Evolutionary conservation across 2,797 vertebrate species (phyloP).

Genomic region (Coregonus sp.): DNA sequence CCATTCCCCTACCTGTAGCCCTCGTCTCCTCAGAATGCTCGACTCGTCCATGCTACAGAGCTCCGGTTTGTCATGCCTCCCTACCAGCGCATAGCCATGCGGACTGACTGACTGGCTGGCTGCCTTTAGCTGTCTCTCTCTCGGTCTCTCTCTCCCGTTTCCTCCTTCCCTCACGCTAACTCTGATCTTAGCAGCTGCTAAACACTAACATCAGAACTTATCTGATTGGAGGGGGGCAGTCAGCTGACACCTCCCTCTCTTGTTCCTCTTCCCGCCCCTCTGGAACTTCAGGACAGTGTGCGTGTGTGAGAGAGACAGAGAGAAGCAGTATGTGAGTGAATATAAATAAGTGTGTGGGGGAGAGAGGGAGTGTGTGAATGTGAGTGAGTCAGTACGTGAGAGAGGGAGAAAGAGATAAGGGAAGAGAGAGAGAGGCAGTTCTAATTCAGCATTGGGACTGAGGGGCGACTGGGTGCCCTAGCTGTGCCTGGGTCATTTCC

Average conservation of each 20-base stretch:
- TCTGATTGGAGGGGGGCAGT: constrained; percentile 88
- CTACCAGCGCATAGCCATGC: constrained; percentile 80
- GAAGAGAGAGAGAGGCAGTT: constrained; percentile 36
- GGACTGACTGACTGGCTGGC: constrained; percentile 68
- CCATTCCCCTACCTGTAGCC: constrained; percentile 88
- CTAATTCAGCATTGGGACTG: constrained; percentile 61
- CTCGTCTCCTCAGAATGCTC: constrained; percentile 90
- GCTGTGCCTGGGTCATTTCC: constrained; percentile 56
- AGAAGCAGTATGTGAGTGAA: constrained; percentile 27
- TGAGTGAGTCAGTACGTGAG: constrained; percentile 19
- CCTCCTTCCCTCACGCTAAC: constrained; percentile 74
- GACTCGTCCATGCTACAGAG: constrained; percentile 87
- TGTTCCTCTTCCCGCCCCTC: constrained; percentile 81
- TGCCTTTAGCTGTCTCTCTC: background rate
- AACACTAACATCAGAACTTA: constrained; percentile 91
- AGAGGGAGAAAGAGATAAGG: background rate
- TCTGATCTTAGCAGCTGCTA: constrained; percentile 89
- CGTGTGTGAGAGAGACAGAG: constrained; percentile 31
- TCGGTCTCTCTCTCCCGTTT: constrained; percentile 11
- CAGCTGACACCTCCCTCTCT: constrained; percentile 85
- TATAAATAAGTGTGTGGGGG: background rate
- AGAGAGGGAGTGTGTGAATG: background rate
- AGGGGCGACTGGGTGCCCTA: constrained; percentile 37
- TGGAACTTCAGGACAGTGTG: constrained; percentile 83
- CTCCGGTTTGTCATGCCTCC: constrained; percentile 66